Base-by-base conservation (phyloP, 2,797 vertebrate species). In the Eupleurogrammus muticus region DNA sequence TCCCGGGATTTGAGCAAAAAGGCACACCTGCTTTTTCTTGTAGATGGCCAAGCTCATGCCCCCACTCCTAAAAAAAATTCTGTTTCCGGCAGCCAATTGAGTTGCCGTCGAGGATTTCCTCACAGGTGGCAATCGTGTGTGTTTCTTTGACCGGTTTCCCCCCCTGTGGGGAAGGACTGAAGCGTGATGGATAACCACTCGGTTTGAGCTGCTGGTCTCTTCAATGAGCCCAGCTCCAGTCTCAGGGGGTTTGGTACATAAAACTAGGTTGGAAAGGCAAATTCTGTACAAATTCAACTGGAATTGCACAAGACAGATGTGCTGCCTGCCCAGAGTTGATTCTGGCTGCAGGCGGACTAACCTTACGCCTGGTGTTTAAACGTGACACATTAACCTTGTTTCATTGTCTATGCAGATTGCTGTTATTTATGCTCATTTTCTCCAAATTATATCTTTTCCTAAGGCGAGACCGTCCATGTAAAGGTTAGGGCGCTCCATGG, bases 121-220 rank as follows among this genome's bases (percentile, higher is more conserved):
- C 84, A 63, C 73, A 82, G 81, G 90, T 83, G 86, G 85, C 80
- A 83, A 83, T 85, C 50, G 72, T 51, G 47, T 69, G 81, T 58
- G 75, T 83, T 74, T 83, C 77, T 87, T 72, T 87, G 83, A 84
- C 75, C 63, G n/a, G 53, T 80, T 80, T 64, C 72, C 88, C 66
- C 72, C 88, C 83, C 87, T 44, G 72, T 58, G 86, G 89, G 89
- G 80, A 69, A 42, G 52, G 83, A 79, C 70, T 77, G 82, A 81
- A 77, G 84, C 68, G 65, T 90, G 90, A 92, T 90, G 89, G 89
- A 92, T 92, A 87, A 86, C 90, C 82, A 87, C 75, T 81, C 69
- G 70, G 80, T 73, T n/a, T 48, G 49, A 78, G 89, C 70, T 17
- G 70, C 81, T 80, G 78, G 79, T 89, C 82, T 85, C 83, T 82